Base-by-base conservation (phyloP, 2,113 vertebrate species). In the Nicator chloris region DNA sequence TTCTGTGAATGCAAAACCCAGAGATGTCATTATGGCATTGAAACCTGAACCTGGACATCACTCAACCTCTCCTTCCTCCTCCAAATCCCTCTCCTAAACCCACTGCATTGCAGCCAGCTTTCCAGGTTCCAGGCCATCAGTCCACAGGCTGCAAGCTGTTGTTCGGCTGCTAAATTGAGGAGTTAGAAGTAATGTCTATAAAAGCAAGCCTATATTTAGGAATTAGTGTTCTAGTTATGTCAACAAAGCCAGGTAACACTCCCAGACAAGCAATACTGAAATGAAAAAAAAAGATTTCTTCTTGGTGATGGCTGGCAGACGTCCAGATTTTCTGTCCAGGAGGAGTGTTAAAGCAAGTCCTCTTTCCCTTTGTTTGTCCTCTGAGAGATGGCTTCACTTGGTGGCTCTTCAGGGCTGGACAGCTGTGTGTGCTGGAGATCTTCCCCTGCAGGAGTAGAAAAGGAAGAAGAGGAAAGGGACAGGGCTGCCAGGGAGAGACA, bases 41-140 rank as follows among this genome's bases (percentile, higher is more conserved):
- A 96, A 95, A 97, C 63, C 6, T 61, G 80, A 95, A 91, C 53
- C 89, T 89, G 69, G 37, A 39, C 70, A 35, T 68, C 19, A 3
- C 19, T 90, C 54, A 90, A 70, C 54, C 39, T 88, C 77, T 92
- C 49, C 31, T 86, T 95, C 83, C 81, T 95, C 65, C 33, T 93
- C 50, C 65, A 96, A 84, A 96, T 95, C 69, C 80, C 69, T 71
- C 65, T 93, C 64, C 81, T 95, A 95, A 95, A 81, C 73, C 83
- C 81, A 53, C 4, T 63, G 40, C 72, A 63, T 93, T 86, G 35
- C 92, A 89, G 86, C 69, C 84, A 96, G 80, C 39, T 86, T 82
- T 89, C 53, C 49, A 82, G 56, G 69, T 88, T 84, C 44, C 49
- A 59, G 73, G 51, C 64, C 2, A 4, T 31, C 77, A 71, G 40